Evolutionary conservation across 2,113 vertebrate species (phyloP), one percentile per base, ranked within the genome.

Genomic region (Andinoacara biseriatus): DNA sequence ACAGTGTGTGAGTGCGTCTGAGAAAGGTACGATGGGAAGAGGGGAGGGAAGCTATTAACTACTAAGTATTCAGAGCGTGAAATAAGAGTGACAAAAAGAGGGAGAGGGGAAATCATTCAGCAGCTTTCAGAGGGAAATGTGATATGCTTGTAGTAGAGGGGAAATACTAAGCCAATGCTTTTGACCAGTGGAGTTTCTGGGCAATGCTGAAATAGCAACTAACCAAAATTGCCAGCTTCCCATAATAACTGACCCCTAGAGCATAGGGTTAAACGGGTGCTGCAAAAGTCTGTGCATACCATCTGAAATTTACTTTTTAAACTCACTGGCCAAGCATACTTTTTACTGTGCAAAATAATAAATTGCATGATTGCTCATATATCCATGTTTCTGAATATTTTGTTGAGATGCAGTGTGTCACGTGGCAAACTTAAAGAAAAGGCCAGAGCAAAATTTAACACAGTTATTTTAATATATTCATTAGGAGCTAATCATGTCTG

Each of bases 31-130:
- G 79, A 86, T 58, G 84, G 85, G 82, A 92, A 86, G 93, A 90
- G 83, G 60, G 90, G 86, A 93, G 91, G 89, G 90, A 95, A 91
- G 92, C 91, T 91, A 95, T 95, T 94, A 95, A 95, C 91, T 90
- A 94, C 93, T 89, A 92, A 95, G 90, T 95, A 95, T 95, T 94
- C 92, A 94, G 95, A 95, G 95, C 93, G 90, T 95, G 92, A 96
- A 96, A 96, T 95, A 94, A 95, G 90, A 95, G 90, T 95, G 94
- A 95, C 93, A 92, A 93, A 95, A 92, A 93, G 89, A 90, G 89
- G 86, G 78, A 92, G 90, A 88, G 90, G 87, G 89, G 80, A 87
- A 94, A 95, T 94, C 89, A 94, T 94, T 93, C 93, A 94, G 91
- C 87, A 74, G 91, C 90, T 95, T 93, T 92, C 91, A 90, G 58